Base-by-base conservation (phyloP, 2,888 invertebrate genomes). In the Metopia argyrocephala region DNA sequence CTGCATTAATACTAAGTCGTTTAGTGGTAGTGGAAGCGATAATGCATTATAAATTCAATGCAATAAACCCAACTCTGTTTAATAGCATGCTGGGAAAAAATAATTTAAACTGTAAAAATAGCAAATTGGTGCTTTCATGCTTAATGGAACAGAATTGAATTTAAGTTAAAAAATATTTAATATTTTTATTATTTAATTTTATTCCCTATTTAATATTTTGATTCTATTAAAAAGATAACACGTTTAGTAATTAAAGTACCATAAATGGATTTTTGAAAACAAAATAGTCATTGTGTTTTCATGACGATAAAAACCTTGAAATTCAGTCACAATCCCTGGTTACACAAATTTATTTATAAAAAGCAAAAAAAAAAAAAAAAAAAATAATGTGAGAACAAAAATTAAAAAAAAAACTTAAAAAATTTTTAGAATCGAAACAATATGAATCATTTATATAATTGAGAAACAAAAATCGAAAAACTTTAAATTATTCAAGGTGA, bases 251-350 rank as follows among this genome's bases (percentile, higher is more conserved):
- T 64, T 48, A 50, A 38, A 69, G 9, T 9, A 12, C 56, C 62
- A 64, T 76, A 76, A 45, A 64, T 45, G 48, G 69, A 38, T 12
- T 45, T 56, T 54, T 31, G 18, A 62, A 69, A 48, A 50, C 56
- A 66, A 66, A 52, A 56, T 56, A 69, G 68, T 9, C 15, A 15
- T 12, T 38, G 38, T 38, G 38, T 38, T 38, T 62, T 76, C 52
- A 27, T 56, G 76, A 76, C 62, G 54, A 38, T 46, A 69, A 64
- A 28, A 64, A 76, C 62, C 69, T 64, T 76, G 69, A 69, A 56
- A 56, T 31, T 31, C 23, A 64, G 28, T 64, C 54, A 46, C 54
- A 56, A 18, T 56, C 21, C 28, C 20, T 38, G 38, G 15, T 15
- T 38, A 38, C 3, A 38, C 12, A 38, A 12, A 38, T 12, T 12